phyloP scores from a whole-genome alignment of 2,888 invertebrate species.

The Proisotoma minuta region DNA sequence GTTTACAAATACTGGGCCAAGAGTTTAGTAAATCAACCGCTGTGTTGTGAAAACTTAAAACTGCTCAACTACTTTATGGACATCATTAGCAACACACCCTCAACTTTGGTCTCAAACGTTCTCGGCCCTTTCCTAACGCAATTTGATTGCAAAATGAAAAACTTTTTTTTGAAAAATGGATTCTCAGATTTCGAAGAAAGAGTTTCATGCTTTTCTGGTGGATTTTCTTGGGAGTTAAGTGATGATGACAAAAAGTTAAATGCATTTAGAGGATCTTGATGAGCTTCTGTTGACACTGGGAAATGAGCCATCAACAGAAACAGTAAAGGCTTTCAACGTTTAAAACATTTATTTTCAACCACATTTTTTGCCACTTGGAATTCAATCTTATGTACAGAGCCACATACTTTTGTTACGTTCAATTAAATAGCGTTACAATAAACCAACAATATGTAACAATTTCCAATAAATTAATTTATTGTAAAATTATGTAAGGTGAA shows the following conservation, averaged over 20 bases:
- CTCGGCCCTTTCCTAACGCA: too few relatives aligned
- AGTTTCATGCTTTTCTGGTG: too few relatives aligned
- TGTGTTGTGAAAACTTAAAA: constrained; percentile 29
- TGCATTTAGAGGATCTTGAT: neutral
- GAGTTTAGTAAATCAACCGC: constrained; percentile 39
- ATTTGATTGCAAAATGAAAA: too few relatives aligned
- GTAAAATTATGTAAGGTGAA: neutral
- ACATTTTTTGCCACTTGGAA: neutral
- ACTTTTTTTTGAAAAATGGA: too few relatives aligned
- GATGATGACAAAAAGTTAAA: too few relatives aligned
- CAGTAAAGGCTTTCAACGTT: neutral
- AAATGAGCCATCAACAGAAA: constrained; percentile 5
- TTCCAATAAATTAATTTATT: neutral
- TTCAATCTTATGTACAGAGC: too few relatives aligned
- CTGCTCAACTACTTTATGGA: constrained; percentile 29
- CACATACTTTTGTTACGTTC: too few relatives aligned
- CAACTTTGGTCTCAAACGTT: neutral
- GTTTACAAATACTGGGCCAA: constrained; percentile 41
- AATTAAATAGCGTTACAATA: too few relatives aligned
- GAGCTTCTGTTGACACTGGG: neutral
- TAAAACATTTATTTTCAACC: constrained; percentile 1
- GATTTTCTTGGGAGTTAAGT: too few relatives aligned
- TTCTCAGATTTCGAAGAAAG: too few relatives aligned
- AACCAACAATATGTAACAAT: neutral
- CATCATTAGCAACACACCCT: constrained; percentile 23